These are phyloP conservation scores for Lysiphlebus fabarum DNA, from an alignment of 1,140 invertebrate species.

Conservation along the genomic window DNA sequence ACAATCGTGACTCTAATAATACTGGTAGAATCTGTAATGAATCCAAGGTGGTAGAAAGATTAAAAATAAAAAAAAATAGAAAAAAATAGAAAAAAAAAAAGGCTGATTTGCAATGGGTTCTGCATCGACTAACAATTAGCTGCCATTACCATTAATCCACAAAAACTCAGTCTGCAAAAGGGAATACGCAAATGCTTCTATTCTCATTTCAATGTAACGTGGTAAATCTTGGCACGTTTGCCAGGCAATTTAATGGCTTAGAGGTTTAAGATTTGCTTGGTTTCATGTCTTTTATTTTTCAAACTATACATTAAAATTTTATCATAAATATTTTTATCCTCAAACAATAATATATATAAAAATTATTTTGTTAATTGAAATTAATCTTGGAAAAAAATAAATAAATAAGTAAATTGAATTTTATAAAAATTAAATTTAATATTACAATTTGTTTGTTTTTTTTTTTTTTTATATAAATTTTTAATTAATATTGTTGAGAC, in stretches of 20 bases:
- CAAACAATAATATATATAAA: too few relatives aligned
- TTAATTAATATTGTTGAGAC: too few relatives aligned
- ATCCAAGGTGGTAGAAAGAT: constrained; percentile 13
- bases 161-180: constrained; percentile 9
- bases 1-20: constrained; percentile 12
- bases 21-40: constrained; percentile 16
- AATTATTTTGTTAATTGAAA: too few relatives aligned
- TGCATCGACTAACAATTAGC: constrained; percentile 30
- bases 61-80: too few relatives aligned
- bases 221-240: constrained; percentile 20
- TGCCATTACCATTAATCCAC: constrained; percentile 26
- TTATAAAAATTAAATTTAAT: too few relatives aligned
- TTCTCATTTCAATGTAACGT: constrained; percentile 1
- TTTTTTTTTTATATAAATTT: too few relatives aligned
- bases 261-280: background rate
- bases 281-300: constrained; percentile 5
- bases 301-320: background rate
- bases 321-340: background rate
- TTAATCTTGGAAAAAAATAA: background rate
- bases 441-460: too few relatives aligned
- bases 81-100: too few relatives aligned
- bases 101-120: constrained; percentile 4
- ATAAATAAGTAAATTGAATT: background rate
- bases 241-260: constrained; percentile 20
- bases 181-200: constrained; percentile 21